Percentiles rank a stretch among this genome's conserved stretches.
Evolutionary conservation across 2,888 invertebrate genomes (phyloP).

Genomic region (Sturmia bella): DNA sequence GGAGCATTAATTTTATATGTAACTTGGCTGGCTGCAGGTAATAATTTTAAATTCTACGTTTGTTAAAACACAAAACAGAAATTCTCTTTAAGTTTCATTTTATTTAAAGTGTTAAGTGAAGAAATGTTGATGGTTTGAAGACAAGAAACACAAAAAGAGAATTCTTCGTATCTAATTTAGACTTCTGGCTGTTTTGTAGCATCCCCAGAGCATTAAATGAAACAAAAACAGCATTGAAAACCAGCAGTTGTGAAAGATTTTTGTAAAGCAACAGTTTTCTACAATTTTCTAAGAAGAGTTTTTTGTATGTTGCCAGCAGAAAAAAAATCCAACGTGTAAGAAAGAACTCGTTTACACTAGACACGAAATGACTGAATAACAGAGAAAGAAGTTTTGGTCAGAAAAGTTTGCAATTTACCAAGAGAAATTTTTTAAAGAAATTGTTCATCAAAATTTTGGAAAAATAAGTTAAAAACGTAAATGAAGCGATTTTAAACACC

Average conservation of each 20-base stretch:
- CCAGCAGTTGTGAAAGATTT: conserved; percentile 30
- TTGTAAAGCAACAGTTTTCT: conserved; percentile 61
- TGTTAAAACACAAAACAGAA: neutral
- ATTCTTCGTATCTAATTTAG: conserved; percentile 35
- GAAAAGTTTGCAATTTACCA: no score
- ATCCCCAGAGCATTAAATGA: conserved; percentile 51
- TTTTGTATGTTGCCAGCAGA: conserved; percentile 4
- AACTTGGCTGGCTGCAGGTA: conserved; percentile 72
- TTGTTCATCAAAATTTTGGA: no score
- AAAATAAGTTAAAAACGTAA: no score
- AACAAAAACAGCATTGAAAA: conserved; percentile 11
- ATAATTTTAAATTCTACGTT: conserved; percentile 45
- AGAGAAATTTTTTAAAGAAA: no score
- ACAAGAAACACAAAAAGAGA: neutral
- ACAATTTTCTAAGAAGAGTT: conserved; percentile 57
- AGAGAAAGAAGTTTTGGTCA: no score
- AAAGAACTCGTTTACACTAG: conserved; percentile 20
- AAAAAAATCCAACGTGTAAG: conserved; percentile 1
- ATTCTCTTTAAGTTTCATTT: conserved; percentile 10
- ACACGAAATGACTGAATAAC: neutral
- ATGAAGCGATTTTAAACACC: no score
- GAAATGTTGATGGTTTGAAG: conserved; percentile 24
- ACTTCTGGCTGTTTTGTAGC: conserved; percentile 42
- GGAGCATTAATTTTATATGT: conserved; percentile 74
- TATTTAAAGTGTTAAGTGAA: conserved; percentile 31